Evolutionary conservation across 2,113 vertebrate species (phyloP).

Genomic region (Campylomormyrus numenius): DNA sequence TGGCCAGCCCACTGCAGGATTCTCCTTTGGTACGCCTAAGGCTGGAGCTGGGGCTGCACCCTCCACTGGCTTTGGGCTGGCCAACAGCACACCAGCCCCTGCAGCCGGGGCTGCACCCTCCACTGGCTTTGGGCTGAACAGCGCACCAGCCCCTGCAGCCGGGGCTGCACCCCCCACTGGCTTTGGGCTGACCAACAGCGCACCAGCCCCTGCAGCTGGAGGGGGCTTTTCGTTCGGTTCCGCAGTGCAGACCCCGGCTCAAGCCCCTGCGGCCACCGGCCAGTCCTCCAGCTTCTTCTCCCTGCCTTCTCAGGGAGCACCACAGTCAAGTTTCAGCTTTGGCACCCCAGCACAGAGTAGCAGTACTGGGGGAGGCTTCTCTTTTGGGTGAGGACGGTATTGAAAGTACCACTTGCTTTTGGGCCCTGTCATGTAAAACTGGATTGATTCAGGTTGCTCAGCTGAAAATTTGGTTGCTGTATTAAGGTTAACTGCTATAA

Average conservation of each 20-base stretch:
- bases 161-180: constrained; percentile 30
- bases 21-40: constrained; percentile 61
- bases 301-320: constrained; percentile 42
- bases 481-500: neutral
- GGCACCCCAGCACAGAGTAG: constrained; percentile 55
- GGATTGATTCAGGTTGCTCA: neutral
- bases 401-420: neutral
- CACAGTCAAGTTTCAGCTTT: constrained; percentile 64
- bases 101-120: constrained; percentile 24
- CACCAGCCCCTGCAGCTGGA: constrained; percentile 38
- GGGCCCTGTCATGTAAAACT: neutral
- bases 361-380: constrained; percentile 51
- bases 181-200: constrained; percentile 55
- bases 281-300: constrained; percentile 57
- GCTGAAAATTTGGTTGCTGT: neutral
- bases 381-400: constrained; percentile 57
- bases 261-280: constrained; percentile 35
- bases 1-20: constrained; percentile 56
- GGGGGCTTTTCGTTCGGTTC: constrained; percentile 62
- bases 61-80: constrained; percentile 50
- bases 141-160: constrained; percentile 44
- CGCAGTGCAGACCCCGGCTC: constrained; percentile 29
- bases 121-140: constrained; percentile 53
- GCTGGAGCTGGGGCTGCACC: constrained; percentile 36
- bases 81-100: constrained; percentile 50